These are phyloP conservation scores for Caprella mutica DNA, from an alignment of 2,888 invertebrate genomes.

Conservation along the genomic window DNA sequence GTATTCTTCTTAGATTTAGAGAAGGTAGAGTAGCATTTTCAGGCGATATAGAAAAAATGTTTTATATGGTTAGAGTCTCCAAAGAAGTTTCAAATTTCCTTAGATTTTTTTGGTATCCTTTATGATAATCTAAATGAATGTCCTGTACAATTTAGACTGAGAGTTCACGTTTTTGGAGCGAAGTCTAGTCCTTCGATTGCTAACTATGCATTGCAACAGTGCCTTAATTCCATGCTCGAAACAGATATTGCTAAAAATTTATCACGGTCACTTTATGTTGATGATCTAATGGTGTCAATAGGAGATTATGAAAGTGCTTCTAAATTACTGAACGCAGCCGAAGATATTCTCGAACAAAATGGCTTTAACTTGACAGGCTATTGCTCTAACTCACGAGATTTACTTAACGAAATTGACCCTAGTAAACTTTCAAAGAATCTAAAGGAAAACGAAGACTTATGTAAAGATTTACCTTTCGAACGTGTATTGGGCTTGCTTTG, in stretches of 20 bases:
- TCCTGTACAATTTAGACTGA: neutral
- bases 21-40: neutral
- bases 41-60: conserved; percentile 11
- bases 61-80: conserved; percentile 8
- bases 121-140: neutral
- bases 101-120: conserved; percentile 9
- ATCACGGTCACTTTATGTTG: conserved; percentile 4
- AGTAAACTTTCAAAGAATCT: neutral
- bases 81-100: neutral
- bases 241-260: too few relatives aligned
- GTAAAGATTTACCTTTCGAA: neutral
- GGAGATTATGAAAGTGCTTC: neutral
- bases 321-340: neutral
- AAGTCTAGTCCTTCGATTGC: neutral
- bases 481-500: conserved; percentile 6
- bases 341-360: neutral
- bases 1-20: conserved; percentile 8
- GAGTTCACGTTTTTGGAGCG: conserved; percentile 5
- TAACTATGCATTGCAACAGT: conserved; percentile 7
- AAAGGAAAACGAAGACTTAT: too few relatives aligned
- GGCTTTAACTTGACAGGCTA: conserved; percentile 5
- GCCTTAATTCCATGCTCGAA: too few relatives aligned
- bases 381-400: neutral
- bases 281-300: conserved; percentile 3
- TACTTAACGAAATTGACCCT: neutral